Evolutionary conservation across 2,888 invertebrate genomes (phyloP), one percentile per base, ranked within the genome.

Genomic region (Stramonita haemastoma): DNA sequence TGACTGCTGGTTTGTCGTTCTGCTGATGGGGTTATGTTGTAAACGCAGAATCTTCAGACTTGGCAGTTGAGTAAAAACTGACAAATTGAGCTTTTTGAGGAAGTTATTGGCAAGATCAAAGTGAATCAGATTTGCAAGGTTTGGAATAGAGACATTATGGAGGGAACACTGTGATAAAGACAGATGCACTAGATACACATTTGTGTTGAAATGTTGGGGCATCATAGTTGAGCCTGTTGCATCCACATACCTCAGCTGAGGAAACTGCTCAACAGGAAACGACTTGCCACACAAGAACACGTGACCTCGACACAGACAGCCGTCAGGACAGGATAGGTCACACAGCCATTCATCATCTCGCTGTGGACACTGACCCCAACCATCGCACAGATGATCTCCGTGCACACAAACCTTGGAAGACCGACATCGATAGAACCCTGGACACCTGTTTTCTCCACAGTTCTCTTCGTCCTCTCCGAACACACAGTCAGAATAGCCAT

Each of bases 311-410:
- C 81, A 83, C 22, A 46, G 26, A 26, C 81, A 83, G 22, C 46
- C 81, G 1, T 46, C 8, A 26, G 81, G 81, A 83, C 81, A 83
- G 26, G 5, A 11, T 26, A 26, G 8, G 46, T 83, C 46, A 46
- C 81, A 83, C 46, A 22, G 13, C 46, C 13, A 29, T 46, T 83
- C 81, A 46, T 83, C 81, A 26, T 83, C 81, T 22, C 81, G 36
- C 34, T 83, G 46, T 1, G 81, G 81, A 83, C 81, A 83, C 46
- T 83, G 81, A 36, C 81, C 46, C 81, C 81, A 83, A 46, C 81
- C 81, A 46, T 83, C 81, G 46, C 81, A 83, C 6, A 83, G 46
- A 26, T 83, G 81, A 22, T 83, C 26, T 46, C 6, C 46, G 22
- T 83, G 81, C 46, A 83, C 81, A 46, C 81, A 83, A 0, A 83